Percentiles rank a stretch among this genome's conserved stretches.
Conservation (phyloP, 2,113 vertebrate species). For the Hippocampus abdominalis region DNA sequence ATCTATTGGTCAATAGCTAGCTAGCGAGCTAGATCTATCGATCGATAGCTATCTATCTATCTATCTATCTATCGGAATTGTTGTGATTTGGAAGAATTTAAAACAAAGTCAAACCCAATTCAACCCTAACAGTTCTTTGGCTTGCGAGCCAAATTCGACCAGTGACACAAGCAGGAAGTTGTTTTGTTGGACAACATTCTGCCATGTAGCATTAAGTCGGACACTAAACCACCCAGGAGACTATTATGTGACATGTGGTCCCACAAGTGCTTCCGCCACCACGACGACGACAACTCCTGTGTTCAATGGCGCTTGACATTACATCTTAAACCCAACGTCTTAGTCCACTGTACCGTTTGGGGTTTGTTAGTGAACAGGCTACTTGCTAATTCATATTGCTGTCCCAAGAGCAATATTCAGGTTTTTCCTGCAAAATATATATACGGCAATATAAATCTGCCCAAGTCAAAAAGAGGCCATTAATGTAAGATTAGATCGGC, state of each 20-base stretch:
- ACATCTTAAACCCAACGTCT: neutral
- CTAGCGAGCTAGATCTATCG: no score
- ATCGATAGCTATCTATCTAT: no score
- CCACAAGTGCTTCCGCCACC: constrained; percentile 25
- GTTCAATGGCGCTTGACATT: constrained; percentile 27
- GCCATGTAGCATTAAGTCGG: constrained; percentile 45
- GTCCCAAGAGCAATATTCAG: neutral
- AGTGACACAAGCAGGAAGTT: constrained; percentile 20
- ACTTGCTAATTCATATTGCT: neutral
- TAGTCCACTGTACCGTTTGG: neutral
- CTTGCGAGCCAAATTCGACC: neutral
- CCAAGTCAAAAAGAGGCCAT: constrained; percentile 49
- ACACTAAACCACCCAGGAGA: constrained; percentile 34
- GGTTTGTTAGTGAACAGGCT: neutral
- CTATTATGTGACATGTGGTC: constrained; percentile 26
- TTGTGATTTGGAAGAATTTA: no score
- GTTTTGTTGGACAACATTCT: constrained; percentile 51
- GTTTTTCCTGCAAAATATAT: constrained; percentile 8
- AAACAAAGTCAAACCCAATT: no score
- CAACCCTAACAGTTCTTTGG: neutral
- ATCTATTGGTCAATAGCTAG: no score
- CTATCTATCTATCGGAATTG: no score
- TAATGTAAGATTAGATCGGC: constrained; percentile 58
- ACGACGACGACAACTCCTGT: neutral
- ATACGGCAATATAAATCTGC: constrained; percentile 42